A percentile compares a stretch with the other conserved stretches of the same genome.
Evolutionary conservation across 2,113 vertebrate genomes (phyloP).

Genomic region (Macrotus californicus): DNA sequence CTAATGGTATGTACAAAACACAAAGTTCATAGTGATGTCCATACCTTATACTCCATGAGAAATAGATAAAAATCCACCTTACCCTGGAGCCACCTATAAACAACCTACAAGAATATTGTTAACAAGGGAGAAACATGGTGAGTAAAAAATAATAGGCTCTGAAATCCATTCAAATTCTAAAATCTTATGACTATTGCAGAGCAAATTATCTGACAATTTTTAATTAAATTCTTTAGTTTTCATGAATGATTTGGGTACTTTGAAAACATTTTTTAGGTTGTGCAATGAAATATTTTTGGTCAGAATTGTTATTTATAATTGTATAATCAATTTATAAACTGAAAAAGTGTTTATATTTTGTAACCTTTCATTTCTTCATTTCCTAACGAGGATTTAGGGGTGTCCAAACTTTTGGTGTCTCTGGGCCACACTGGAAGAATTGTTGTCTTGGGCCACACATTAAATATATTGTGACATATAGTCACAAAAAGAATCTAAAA

Average conservation of each 20-base stretch:
- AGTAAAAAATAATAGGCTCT: background rate
- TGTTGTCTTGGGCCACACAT: too few species aligned
- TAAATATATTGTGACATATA: too few species aligned
- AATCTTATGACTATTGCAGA: background rate
- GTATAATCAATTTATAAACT: background rate
- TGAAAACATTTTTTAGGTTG: background rate
- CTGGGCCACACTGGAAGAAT: too few species aligned
- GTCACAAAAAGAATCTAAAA: too few species aligned
- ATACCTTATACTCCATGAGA: background rate
- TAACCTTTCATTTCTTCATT: background rate
- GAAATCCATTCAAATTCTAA: background rate
- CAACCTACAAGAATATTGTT: background rate
- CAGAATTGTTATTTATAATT: background rate
- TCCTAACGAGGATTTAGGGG: background rate
- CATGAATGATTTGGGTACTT: background rate
- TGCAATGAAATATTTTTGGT: background rate
- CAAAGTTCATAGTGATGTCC: background rate
- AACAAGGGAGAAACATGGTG: background rate
- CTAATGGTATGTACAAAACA: background rate
- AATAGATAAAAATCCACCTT: background rate
- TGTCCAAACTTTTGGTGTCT: too few species aligned
- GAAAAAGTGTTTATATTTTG: background rate
- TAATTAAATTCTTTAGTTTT: background rate
- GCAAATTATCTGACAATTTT: background rate
- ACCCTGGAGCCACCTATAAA: background rate